Base-by-base conservation (phyloP, 2,113 vertebrate genomes). In the Scalopus aquaticus region DNA sequence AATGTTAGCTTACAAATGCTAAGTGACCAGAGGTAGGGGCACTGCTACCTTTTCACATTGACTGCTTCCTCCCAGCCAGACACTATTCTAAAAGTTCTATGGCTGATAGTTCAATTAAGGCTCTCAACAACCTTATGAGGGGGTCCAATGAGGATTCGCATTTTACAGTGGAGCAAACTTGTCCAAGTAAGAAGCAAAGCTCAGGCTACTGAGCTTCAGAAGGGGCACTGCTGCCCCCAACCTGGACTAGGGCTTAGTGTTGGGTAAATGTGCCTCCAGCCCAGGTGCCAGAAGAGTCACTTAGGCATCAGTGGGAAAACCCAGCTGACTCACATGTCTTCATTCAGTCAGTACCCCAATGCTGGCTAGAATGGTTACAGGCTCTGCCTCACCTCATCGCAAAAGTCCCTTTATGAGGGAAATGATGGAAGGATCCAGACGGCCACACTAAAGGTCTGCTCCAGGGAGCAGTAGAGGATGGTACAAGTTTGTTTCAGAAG, bases 181-280 rank as follows among this genome's bases (percentile, higher is more conserved):
- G 30, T 5, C 54, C 22, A 46, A 19, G 26, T 35, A 44, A 44
- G 49, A 22, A 39, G 51, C 32, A 86, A 19, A 70, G 46, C 30
- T 85, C 8, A 37, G 58, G 6, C 20, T 15, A 56, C 12, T 9
- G 11, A 26, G 51, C 65, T 65, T 26, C 37, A 58, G 44, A 28
- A 9, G 5, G 20, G 46, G 67, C 42, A 26, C 42, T 39, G 62
- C 22, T 5, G 1, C 0, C 16, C 7, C 42, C 2, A 0, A 2
- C 13, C 26, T 16, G 7, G 35, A n/a, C 5, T 1, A 65, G 46
- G 32, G 54, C 9, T 22, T 46, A 54, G 64, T 35, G 44, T 35
- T 26, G 15, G 8, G 17, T n/a, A 35, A 64, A 37, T 39, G 15
- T 62, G 65, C 19, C 51, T 62, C 9, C 10, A 22, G 44, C 20